A percentile compares a stretch with the other conserved stretches of the same genome.
Evolutionary conservation across 1,140 invertebrate genomes (phyloP).

Genomic region (Achroia grisella): DNA sequence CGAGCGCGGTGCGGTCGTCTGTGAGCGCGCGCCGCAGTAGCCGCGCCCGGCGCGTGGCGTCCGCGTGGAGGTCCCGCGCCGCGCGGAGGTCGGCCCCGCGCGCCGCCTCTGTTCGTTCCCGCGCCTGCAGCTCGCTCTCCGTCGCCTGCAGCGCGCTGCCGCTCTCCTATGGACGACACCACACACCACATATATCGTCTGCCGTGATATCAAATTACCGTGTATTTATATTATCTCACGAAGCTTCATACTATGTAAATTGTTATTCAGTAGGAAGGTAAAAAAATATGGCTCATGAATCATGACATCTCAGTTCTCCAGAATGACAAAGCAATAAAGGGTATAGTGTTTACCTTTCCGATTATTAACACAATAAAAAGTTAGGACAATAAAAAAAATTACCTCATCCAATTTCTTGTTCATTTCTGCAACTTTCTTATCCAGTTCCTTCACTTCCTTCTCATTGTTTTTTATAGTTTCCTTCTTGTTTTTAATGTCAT

Average conservation of each 20-base stretch:
- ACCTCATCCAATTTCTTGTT: conserved; percentile 75
- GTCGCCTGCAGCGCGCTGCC: conserved; percentile 80
- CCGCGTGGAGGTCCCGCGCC: conserved; percentile 80
- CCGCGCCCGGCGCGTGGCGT: conserved; percentile 81
- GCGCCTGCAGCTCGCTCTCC: conserved; percentile 77
- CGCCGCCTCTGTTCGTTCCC: conserved; percentile 81
- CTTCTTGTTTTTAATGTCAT: conserved; percentile 73
- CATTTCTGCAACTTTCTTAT: conserved; percentile 72
- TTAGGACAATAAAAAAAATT: conserved; percentile 4
- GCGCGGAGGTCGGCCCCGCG: conserved; percentile 79
- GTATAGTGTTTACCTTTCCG: too few species aligned
- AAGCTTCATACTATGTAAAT: neutral
- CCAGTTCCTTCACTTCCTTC: conserved; percentile 74
- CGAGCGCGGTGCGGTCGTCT: conserved; percentile 82
- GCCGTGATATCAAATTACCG: too few species aligned
- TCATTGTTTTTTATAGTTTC: conserved; percentile 74
- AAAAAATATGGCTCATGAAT: too few species aligned
- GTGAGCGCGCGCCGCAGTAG: conserved; percentile 80
- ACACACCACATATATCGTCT: too few species aligned
- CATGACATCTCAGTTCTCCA: neutral
- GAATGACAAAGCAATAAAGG: too few species aligned
- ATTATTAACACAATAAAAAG: too few species aligned
- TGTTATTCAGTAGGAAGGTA: too few species aligned
- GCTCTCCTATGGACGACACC: conserved; percentile 72
- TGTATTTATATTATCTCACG: neutral